Percentiles rank a stretch among this genome's conserved stretches.
Conservation (phyloP, 1,140 invertebrate genomes). For the Sitophilus oryzae region DNA sequence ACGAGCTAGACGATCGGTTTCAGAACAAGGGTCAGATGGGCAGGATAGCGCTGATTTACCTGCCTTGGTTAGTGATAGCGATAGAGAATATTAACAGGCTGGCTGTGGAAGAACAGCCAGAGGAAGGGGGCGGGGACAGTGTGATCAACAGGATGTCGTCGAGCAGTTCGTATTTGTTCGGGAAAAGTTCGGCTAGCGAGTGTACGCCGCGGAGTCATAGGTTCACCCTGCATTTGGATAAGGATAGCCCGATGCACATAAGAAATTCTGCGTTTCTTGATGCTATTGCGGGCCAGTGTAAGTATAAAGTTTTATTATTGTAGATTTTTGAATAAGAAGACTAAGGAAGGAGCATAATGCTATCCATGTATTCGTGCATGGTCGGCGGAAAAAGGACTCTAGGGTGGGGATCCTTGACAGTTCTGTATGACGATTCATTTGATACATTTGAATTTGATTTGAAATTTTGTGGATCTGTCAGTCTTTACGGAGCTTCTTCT, state of each 20-base stretch:
- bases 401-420: no score
- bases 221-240: constrained; percentile 51
- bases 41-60: constrained; percentile 81
- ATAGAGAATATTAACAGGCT: constrained; percentile 72
- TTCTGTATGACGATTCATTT: no score
- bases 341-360: no score
- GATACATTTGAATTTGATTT: no score
- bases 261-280: constrained; percentile 71
- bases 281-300: constrained; percentile 69
- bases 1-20: constrained; percentile 89
- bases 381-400: background rate
- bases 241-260: constrained; percentile 54
- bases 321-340: no score
- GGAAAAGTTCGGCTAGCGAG: constrained; percentile 38
- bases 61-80: constrained; percentile 82
- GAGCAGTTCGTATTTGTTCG: constrained; percentile 40
- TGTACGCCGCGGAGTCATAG: constrained; percentile 39
- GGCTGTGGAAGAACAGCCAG: constrained; percentile 40
- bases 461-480: no score
- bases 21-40: constrained; percentile 70
- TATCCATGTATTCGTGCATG: no score
- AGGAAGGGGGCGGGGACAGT: constrained; percentile 40
- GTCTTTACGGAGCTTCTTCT: no score
- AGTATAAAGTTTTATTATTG: constrained; percentile 16
- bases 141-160: constrained; percentile 48